Base-by-base conservation (phyloP, 1,140 invertebrate genomes). In the Pissodes strobi region DNA sequence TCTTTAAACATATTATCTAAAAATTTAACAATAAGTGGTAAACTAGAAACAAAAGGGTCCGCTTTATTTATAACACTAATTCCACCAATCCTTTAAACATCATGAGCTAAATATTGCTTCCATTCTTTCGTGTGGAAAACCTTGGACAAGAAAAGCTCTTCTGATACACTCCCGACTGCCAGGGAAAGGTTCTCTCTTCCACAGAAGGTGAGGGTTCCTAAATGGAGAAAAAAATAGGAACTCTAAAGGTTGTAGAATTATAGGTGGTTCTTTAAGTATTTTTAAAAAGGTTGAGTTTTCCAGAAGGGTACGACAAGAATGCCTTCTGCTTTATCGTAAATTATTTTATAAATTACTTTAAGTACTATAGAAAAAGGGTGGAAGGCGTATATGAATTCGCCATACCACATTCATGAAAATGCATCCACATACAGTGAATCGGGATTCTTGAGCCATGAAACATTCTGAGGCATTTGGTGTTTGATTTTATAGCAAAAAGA, bases 101-200 rank as follows among this genome's bases (percentile, higher is more conserved):
- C 15, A 48, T 5, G 45, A 48, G 19, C 5, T 8, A 17, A 19
- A 9, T 21, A 48, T 19, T 10, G 19, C 19, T 17, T 48, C 45
- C 13, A 48, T 21, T 48, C 15, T 18, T 21, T 22, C 45, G 4
- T 8, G 15, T 48, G 45, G 45, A 19, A 17, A 9, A 5, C 19
- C 19, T 48, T 18, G 5, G 5, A 19, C 4, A 21, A 48, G 13
- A 22, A 48, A 48, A 5, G 45, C 17, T 48, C 13, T 8, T 18
- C 45, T 17, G 19, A 48, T 48, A 48, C 13, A 21, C 19, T 4
- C 8, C 15, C 45, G 4, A 15, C 45, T 18, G 19, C 45, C 45
- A 48, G 45, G 45, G 45, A 48, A 48, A 48, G 45, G n/a, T n/a
- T n/a, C n/a, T 18, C 19, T 8, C 45, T 48, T 48, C 45, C 45